These are phyloP conservation scores for Capromys pilorides DNA, from an alignment of 2,797 vertebrate species.

Conservation along the genomic window DNA sequence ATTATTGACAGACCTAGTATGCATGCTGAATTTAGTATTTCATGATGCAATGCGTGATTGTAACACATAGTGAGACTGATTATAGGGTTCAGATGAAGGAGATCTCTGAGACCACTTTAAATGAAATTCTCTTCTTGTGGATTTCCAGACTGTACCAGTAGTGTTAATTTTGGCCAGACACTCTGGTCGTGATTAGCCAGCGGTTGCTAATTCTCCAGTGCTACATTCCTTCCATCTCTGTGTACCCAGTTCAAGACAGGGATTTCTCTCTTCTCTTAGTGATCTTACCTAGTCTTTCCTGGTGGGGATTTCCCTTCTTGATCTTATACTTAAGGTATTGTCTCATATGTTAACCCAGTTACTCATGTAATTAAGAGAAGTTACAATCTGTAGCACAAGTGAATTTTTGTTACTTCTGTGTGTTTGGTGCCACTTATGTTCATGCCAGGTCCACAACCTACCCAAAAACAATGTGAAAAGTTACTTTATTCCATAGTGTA, in stretches of 20 bases:
- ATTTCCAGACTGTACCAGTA: constrained; percentile 10
- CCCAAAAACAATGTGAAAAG: not conserved
- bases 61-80: not conserved
- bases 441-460: not conserved
- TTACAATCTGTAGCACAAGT: not conserved
- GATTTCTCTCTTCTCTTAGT: not conserved
- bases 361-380: not conserved
- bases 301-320: not conserved
- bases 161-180: constrained; percentile 63
- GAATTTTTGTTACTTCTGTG: not conserved
- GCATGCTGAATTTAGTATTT: not conserved
- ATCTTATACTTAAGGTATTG: not conserved
- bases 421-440: not conserved
- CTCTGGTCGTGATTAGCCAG: not conserved
- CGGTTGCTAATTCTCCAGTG: constrained; percentile 14
- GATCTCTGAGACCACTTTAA: constrained; percentile 14
- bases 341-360: not conserved
- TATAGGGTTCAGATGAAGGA: not conserved
- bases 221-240: not conserved
- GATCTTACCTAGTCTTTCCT: not conserved
- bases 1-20: not conserved
- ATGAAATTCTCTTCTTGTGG: constrained; percentile 36
- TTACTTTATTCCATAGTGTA: not conserved
- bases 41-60: not conserved
- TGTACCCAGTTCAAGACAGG: not conserved